Conservation (phyloP, 2,797 vertebrate species). For the Catostomus latipinnis region DNA sequence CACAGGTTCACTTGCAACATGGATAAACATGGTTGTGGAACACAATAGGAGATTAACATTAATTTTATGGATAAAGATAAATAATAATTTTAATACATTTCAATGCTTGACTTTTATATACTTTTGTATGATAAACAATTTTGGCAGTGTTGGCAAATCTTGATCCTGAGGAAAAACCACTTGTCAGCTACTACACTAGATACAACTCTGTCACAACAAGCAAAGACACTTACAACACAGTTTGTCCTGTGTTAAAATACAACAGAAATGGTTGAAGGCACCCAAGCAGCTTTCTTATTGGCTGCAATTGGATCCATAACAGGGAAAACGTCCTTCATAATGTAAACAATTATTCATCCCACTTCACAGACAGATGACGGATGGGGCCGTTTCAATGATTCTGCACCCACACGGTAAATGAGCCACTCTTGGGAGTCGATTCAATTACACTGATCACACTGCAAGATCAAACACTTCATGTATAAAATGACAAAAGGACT, state of each 20-base stretch:
- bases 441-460: conserved; percentile 5
- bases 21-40: too few species aligned
- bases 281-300: not conserved
- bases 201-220: not conserved
- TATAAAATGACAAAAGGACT: conserved; percentile 20
- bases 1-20: too few species aligned
- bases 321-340: conserved; percentile 26
- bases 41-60: too few species aligned
- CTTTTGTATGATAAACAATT: too few species aligned
- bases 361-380: conserved; percentile 3
- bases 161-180: not conserved
- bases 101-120: too few species aligned
- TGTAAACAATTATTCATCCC: conserved; percentile 1
- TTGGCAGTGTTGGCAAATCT: not conserved
- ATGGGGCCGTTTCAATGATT: conserved; percentile 22
- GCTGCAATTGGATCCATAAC: conserved; percentile 8
- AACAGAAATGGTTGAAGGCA: conserved; percentile 8
- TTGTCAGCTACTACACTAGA: not conserved
- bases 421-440: conserved; percentile 5
- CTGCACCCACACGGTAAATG: conserved; percentile 13
- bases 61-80: too few species aligned
- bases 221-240: not conserved
- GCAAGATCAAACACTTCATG: conserved; percentile 5
- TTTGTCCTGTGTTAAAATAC: conserved; percentile 12
- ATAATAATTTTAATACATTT: too few species aligned